Base-by-base conservation (phyloP, 2,888 invertebrate species). In the Eilema caniola region DNA sequence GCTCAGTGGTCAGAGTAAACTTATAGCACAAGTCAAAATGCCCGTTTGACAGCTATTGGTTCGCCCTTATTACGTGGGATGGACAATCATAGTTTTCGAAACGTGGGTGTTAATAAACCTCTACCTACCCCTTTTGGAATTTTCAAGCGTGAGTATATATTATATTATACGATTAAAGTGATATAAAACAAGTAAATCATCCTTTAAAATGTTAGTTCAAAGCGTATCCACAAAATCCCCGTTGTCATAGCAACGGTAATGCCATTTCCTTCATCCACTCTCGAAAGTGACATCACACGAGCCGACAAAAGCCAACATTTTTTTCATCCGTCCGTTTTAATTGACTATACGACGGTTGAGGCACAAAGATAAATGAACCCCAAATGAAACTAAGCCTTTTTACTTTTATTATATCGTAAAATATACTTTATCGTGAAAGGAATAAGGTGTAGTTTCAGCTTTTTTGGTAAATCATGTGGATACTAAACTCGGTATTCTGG, bases 301-400 rank as follows among this genome's bases (percentile, higher is more conserved):
- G 67, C 74, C 66, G 59, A 73, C 73, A 74, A 77, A 82, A 77
- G 72, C 71, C 72, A 72, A 67, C 62, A 59, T 33, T 77, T 78
- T 82, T 77, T 77, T 73, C 66, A 73, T 72, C 67, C 65, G 77
- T 69, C 76, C 79, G 47, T 76, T 85, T 85, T 85, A 85, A 85
- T 85, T 85, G 84, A 85, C 85, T 83, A 78, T 75, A 73, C 74
- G 79, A 76, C 71, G 77, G 79, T 78, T 79, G 72, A 76, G 79
- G 83, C 80, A 77, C 80, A 81, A 85, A 83, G 84, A 85, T 83
- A 83, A 85, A 84, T 83, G 84, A 83, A 77, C 74, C 74, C 71
- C 70, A 79, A 79, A 80, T 76, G 76, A 76, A 83, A 79, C 82
- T 82, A 76, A 84, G 78, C 78, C 76, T 79, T 77, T 80, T 79